A percentile compares a stretch with the other conserved stretches of the same genome.
Evolutionary conservation across 2,113 vertebrate species (phyloP).

Genomic region (Cnemophilus loriae): DNA sequence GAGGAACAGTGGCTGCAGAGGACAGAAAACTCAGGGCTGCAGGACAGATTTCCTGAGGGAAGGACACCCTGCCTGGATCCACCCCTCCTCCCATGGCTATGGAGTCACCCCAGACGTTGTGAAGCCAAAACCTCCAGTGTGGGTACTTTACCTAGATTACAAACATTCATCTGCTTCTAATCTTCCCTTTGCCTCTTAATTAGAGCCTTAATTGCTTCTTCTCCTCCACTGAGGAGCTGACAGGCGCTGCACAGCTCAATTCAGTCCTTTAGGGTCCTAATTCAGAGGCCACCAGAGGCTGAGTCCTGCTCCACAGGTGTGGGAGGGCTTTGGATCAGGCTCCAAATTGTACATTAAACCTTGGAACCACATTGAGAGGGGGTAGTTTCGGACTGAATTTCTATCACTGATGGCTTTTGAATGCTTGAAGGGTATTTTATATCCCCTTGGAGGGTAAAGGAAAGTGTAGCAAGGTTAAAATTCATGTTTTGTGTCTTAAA

Average conservation of each 20-base stretch:
- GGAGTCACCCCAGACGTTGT: neutral
- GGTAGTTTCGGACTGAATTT: neutral
- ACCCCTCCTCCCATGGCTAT: neutral
- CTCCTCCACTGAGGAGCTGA: neutral
- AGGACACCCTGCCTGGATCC: neutral
- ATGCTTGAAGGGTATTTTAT: neutral
- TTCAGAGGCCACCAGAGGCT: neutral
- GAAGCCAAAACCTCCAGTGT: neutral
- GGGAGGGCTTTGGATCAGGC: neutral
- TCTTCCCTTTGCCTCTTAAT: neutral
- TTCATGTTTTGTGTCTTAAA: neutral
- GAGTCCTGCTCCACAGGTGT: neutral
- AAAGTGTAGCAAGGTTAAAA: neutral
- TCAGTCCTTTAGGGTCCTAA: neutral
- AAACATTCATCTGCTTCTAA: neutral
- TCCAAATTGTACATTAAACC: neutral
- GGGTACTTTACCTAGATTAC: neutral
- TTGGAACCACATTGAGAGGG: too few species aligned
- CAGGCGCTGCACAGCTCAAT: neutral
- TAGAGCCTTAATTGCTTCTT: conserved; percentile 6
- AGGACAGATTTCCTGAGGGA: neutral
- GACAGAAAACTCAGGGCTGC: neutral
- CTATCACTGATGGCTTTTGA: neutral
- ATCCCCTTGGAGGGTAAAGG: neutral
- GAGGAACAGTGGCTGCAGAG: neutral